A percentile compares a stretch with the other conserved stretches of the same genome.
Evolutionary conservation across 2,113 vertebrate genomes (phyloP).

Genomic region (Todiramphus saurophagus): DNA sequence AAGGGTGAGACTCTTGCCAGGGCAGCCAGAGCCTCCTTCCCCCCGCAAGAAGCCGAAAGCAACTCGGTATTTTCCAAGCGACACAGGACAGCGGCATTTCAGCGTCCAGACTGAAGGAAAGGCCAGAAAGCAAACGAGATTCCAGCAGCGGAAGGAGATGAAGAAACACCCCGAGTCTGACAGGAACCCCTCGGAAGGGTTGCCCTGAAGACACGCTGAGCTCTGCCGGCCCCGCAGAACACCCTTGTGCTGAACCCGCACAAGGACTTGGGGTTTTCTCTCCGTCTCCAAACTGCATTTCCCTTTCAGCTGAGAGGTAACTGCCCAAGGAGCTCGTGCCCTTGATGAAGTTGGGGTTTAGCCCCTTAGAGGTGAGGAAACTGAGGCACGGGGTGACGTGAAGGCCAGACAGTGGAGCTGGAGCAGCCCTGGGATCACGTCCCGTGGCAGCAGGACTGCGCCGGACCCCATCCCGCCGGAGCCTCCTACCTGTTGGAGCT

Average conservation of each 20-base stretch:
- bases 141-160: background rate
- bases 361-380: background rate
- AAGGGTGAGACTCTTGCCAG: background rate
- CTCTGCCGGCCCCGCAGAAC: background rate
- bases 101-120: background rate
- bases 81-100: background rate
- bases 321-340: fast-evolving
- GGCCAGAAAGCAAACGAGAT: background rate
- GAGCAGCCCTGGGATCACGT: background rate
- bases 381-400: background rate
- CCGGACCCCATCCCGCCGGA: fast-evolving
- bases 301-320: background rate
- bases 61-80: fast-evolving
- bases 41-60: too few relatives aligned
- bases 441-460: background rate
- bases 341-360: background rate
- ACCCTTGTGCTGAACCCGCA: fast-evolving
- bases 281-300: background rate
- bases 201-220: fast-evolving
- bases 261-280: background rate
- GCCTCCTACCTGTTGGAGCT: background rate
- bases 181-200: background rate
- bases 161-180: background rate
- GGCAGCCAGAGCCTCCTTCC: background rate
- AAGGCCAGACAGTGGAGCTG: fast-evolving